phyloP scores from a whole-genome alignment of 2,113 vertebrate species.

The Chamaetylas fuelleborni region DNA sequence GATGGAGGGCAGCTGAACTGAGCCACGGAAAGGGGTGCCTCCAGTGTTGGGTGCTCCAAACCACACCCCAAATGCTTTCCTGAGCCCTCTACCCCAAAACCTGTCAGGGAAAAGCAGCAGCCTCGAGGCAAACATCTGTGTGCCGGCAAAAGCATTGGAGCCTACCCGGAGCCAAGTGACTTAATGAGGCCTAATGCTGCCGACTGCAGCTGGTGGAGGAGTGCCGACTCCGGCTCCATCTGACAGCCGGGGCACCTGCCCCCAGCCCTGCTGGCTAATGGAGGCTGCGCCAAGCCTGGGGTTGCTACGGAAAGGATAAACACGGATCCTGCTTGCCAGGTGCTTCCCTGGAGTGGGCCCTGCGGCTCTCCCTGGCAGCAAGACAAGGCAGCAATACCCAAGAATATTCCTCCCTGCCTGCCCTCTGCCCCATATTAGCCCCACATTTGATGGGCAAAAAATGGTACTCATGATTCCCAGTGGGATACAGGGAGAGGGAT shows the following conservation, averaged over 20 bases:
- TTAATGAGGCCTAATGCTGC: slow-evolving; percentile 51
- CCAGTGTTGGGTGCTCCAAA: rapidly evolving
- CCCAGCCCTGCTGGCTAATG: slow-evolving; percentile 1
- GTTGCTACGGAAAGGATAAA: slow-evolving; percentile 42
- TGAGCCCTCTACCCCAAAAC: not conserved
- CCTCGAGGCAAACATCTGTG: not conserved
- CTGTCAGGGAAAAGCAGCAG: not conserved
- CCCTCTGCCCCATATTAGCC: not conserved
- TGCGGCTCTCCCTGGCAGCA: not conserved
- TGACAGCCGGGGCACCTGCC: not conserved
- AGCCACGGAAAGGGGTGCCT: rapidly evolving
- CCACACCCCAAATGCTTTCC: not conserved
- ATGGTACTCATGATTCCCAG: rapidly evolving
- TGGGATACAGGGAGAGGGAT: not conserved
- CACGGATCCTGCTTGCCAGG: not conserved
- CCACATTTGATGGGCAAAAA: not conserved
- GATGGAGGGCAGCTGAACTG: not conserved
- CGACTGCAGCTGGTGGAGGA: not conserved
- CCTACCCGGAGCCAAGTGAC: not conserved
- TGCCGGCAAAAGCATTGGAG: rapidly evolving
- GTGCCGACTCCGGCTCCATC: not conserved
- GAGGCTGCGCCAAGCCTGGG: not conserved
- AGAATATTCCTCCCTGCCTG: not conserved
- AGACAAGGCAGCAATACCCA: not conserved
- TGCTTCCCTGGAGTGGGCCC: not conserved